phyloP scores from a whole-genome alignment of 2,888 invertebrate species.

The Ormyrus nitidulus region DNA sequence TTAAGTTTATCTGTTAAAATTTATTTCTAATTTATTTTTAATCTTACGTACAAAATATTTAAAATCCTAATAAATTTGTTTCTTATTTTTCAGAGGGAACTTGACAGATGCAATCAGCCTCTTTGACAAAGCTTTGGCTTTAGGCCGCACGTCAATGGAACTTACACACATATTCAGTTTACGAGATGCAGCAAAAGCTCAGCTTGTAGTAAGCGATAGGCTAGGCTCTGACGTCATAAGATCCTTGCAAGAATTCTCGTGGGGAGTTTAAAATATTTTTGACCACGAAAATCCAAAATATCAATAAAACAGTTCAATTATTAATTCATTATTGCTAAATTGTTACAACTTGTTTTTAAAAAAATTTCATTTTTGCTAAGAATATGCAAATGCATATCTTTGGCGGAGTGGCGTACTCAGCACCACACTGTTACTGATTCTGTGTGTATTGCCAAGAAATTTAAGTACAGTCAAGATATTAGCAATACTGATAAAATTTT shows the following conservation, averaged over 20 bases:
- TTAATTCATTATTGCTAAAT: neutral
- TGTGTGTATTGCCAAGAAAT: too few relatives aligned
- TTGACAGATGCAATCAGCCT: constrained; percentile 87
- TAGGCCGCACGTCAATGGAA: constrained; percentile 91
- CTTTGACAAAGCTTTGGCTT: constrained; percentile 91
- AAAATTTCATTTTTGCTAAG: too few relatives aligned
- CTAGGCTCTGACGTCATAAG: constrained; percentile 80
- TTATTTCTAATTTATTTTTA: neutral
- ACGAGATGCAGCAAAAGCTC: constrained; percentile 92
- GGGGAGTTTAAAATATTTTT: constrained; percentile 42
- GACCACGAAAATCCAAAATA: constrained; percentile 18
- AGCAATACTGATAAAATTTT: too few relatives aligned
- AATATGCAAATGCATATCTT: too few relatives aligned
- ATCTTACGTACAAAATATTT: neutral
- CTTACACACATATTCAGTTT: constrained; percentile 93
- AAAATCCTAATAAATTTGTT: constrained; percentile 24
- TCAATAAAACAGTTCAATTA: constrained; percentile 22
- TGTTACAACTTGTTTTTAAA: too few relatives aligned
- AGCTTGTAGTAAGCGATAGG: constrained; percentile 87
- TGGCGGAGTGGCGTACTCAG: too few relatives aligned
- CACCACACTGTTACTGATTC: too few relatives aligned
- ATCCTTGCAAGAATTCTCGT: constrained; percentile 59
- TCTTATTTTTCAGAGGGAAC: constrained; percentile 83
- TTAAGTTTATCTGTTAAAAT: constrained; percentile 5
- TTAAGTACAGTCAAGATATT: too few relatives aligned